These are phyloP conservation scores for Porites rus DNA, from an alignment of 92 coral and sea anemone species.

Conservation along the genomic window DNA sequence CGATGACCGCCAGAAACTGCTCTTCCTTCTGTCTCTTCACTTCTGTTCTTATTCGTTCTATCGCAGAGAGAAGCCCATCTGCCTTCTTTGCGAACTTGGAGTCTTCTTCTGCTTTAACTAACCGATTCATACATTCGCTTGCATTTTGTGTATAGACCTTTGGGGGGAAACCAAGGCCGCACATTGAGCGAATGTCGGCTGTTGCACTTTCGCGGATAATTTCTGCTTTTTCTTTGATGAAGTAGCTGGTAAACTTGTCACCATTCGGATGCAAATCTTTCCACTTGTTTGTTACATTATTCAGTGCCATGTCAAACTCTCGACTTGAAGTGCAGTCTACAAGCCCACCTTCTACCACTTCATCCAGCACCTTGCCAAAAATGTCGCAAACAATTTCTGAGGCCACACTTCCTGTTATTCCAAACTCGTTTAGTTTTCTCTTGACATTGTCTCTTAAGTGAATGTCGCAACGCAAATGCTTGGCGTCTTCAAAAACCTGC, in stretches of 20 bases:
- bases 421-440: constrained; percentile 37
- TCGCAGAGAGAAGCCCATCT: no score
- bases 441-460: constrained; percentile 61
- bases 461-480: constrained; percentile 59
- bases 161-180: constrained; percentile 74
- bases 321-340: constrained; percentile 54
- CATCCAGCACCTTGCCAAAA: constrained; percentile 53
- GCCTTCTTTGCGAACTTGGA: no score
- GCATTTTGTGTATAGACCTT: constrained; percentile 67
- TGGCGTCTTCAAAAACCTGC: constrained; percentile 36
- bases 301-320: constrained; percentile 46
- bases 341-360: constrained; percentile 46
- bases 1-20: constrained; percentile 70
- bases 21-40: constrained; percentile 59
- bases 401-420: constrained; percentile 35
- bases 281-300: constrained; percentile 35
- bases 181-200: constrained; percentile 70
- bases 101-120: constrained; percentile 57
- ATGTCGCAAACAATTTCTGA: constrained; percentile 48
- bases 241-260: constrained; percentile 41
- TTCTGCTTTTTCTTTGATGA: constrained; percentile 43
- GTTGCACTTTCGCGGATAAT: constrained; percentile 53
- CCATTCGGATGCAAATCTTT: constrained; percentile 51
- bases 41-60: constrained; percentile 36
- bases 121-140: constrained; percentile 56